Conservation (phyloP, 2,797 vertebrate genomes). For the Macroramphosus scolopax region DNA sequence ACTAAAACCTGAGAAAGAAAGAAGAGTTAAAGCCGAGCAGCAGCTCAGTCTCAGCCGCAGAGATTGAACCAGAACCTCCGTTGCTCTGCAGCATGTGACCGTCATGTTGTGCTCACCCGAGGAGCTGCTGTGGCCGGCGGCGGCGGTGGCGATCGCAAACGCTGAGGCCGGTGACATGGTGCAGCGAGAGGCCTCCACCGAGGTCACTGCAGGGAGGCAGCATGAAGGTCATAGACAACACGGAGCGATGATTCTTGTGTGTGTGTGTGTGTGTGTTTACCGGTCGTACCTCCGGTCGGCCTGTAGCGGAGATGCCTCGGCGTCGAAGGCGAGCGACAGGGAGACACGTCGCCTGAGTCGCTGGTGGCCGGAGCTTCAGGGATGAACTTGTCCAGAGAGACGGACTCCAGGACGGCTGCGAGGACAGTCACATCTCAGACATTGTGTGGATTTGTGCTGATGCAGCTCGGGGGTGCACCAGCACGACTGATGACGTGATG, state of each 20-base stretch:
- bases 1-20: conserved; percentile 78
- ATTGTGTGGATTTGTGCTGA: neutral
- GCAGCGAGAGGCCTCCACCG: conserved; percentile 84
- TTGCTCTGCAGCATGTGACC: conserved; percentile 11
- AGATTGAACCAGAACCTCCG: too few relatives aligned
- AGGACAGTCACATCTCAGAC: neutral
- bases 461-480: neutral
- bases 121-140: conserved; percentile 87
- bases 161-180: conserved; percentile 90
- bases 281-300: conserved; percentile 74
- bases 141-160: conserved; percentile 94
- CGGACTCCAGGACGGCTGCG: conserved; percentile 85
- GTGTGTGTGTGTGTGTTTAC: conserved; percentile 5
- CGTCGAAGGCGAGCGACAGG: conserved; percentile 87
- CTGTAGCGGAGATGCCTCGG: conserved; percentile 88
- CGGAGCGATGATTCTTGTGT: neutral
- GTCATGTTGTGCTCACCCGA: conserved; percentile 77
- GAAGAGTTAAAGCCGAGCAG: too few relatives aligned
- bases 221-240: too few relatives aligned
- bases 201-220: conserved; percentile 71
- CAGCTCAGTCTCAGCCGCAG: too few relatives aligned
- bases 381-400: conserved; percentile 84
- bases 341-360: conserved; percentile 84
- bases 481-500: too few relatives aligned
- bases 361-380: conserved; percentile 73